Evolutionary conservation across 2,113 vertebrate genomes (phyloP), one percentile per base, ranked within the genome.

Genomic region (Indri indri): DNA sequence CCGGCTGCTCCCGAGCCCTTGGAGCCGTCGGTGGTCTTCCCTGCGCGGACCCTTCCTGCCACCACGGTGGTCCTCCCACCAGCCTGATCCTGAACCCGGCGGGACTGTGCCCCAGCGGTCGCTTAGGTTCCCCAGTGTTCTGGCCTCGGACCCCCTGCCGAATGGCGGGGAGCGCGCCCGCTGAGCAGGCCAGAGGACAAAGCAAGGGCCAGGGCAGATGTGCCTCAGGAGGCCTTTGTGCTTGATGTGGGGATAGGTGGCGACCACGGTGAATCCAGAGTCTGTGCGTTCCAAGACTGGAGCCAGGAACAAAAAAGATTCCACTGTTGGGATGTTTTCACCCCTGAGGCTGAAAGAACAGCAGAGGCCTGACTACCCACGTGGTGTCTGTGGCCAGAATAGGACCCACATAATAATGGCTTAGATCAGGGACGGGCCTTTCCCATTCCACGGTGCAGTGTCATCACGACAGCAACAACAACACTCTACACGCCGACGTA

Each of bases 321-420:
- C 96, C 96, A 96, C 95, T 97, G 97, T 97, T 97, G 18, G 47
- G 90, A 90, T 97, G 97, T 98, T 96, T 97, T 98, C 96, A 86
- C 61, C 93, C 93, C 87, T 6, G 87, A 89, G 97, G 95, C 96
- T 93, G 96, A 96, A 95, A 97, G 96, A 88, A 90, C 96, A 97
- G 80, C 79, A 50, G 92, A 95, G 94, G 54, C 94, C 94, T 85
- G 91, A 73, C 96, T 96, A 10, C 89, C 87, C 97, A 97, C 80
- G 92, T 95, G 98, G 42, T 73, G 91, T 94, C 95, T 98, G 91
- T 94, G 95, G 94, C 88, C 94, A 89, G 93, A 80, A 37, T 4
- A 65, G 88, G 97, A 71, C 95, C 96, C 95, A 95, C 96, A 95
- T 97, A 96, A 98, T 96, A 90, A 98, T 80, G 91, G 93, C 96